Percentiles rank a stretch among this genome's conserved stretches.
Conservation (phyloP, 2,797 vertebrate genomes). For the Spinus olivaceus region DNA sequence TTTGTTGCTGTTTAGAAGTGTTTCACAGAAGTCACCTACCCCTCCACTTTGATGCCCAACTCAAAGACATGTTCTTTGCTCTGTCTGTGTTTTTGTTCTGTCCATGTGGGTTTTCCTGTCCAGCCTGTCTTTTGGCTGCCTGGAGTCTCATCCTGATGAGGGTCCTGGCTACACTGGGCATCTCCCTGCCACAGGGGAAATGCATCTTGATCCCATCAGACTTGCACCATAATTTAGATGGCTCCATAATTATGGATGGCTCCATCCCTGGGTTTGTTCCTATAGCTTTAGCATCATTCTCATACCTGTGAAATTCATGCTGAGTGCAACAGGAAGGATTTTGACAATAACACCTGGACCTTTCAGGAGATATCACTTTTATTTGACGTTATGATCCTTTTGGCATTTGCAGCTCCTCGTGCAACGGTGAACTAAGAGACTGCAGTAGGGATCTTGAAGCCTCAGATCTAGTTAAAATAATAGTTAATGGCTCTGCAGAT, state of each 20-base stretch:
- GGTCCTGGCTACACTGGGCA: not conserved
- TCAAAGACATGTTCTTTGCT: not conserved
- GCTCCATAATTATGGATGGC: not conserved
- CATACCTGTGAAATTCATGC: not conserved
- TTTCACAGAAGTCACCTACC: accelerated
- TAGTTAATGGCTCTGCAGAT: slow-evolving; percentile 59
- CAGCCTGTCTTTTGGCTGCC: not conserved
- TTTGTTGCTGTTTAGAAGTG: not conserved
- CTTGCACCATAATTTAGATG: accelerated
- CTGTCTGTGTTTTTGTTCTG: not conserved
- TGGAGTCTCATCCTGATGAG: not conserved
- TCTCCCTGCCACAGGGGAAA: not conserved
- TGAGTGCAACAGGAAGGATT: not conserved
- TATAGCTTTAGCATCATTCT: not conserved
- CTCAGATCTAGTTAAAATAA: slow-evolving; percentile 50
- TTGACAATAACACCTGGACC: not conserved
- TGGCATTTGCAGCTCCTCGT: slow-evolving; percentile 9
- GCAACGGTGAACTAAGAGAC: not conserved
- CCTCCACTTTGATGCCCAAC: not conserved
- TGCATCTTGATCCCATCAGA: accelerated
- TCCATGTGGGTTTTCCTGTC: not conserved
- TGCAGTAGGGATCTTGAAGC: not conserved
- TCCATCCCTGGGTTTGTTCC: not conserved
- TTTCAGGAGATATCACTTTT: not conserved
- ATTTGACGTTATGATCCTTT: accelerated